Conservation (phyloP, 2,888 invertebrate genomes). For the Drosophila atroscutellata region DNA sequence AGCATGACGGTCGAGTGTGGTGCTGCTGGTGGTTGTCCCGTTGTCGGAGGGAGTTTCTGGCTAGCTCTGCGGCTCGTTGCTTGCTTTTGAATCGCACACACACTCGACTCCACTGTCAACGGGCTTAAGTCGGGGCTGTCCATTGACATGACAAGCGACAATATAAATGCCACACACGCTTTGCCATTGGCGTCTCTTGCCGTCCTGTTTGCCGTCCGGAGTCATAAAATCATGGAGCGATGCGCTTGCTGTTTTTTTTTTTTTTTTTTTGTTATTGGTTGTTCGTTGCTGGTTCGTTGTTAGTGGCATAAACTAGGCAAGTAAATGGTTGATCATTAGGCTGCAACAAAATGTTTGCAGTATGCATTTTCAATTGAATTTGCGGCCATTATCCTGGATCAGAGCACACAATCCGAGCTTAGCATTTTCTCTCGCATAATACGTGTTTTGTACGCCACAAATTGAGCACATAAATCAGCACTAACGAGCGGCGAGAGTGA, state of each 20-base stretch:
- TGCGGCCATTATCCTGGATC: slow-evolving; percentile 62
- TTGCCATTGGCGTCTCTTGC: slow-evolving; percentile 43
- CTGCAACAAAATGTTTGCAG: slow-evolving; percentile 81
- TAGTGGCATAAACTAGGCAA: slow-evolving; percentile 65
- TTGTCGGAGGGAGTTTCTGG: not conserved
- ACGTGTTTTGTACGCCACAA: slow-evolving; percentile 57
- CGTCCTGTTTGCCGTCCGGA: slow-evolving; percentile 43
- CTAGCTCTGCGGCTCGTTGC: slow-evolving; percentile 3
- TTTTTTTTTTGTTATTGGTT: slow-evolving; percentile 46
- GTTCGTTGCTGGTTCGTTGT: slow-evolving; percentile 40
- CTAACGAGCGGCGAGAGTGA: slow-evolving; percentile 50
- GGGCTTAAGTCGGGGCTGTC: slow-evolving; percentile 51
- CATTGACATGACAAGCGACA: slow-evolving; percentile 64
- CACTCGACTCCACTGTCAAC: slow-evolving; percentile 51
- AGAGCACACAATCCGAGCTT: slow-evolving; percentile 50
- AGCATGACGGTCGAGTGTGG: slow-evolving; percentile 41
- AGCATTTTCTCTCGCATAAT: slow-evolving; percentile 36
- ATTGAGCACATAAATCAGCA: slow-evolving; percentile 69
- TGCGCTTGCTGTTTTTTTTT: slow-evolving; percentile 64
- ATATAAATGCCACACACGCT: slow-evolving; percentile 71
- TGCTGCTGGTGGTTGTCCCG: not conserved
- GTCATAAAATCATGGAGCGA: slow-evolving; percentile 67
- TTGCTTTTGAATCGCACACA: slow-evolving; percentile 23
- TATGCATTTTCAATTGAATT: slow-evolving; percentile 74
- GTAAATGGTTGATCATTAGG: slow-evolving; percentile 67